phyloP scores from a whole-genome alignment of 2,888 invertebrate species.

The Drosophila sordidula region DNA sequence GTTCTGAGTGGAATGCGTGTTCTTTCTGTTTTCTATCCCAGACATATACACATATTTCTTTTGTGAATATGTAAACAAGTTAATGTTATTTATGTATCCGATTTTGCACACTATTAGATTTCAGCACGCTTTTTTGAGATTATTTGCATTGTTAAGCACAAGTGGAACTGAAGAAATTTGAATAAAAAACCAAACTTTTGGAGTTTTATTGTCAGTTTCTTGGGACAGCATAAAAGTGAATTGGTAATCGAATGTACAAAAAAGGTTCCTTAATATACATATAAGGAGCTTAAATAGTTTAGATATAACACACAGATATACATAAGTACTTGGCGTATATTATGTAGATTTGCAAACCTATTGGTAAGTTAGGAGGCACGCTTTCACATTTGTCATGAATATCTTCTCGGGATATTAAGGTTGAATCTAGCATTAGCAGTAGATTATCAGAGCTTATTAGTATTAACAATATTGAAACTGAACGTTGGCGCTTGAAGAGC shows the following conservation, averaged over 20 bases:
- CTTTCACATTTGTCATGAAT: background rate
- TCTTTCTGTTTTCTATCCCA: slow-evolving; percentile 15
- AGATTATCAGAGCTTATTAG: slow-evolving; percentile 1
- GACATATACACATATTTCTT: slow-evolving; percentile 20
- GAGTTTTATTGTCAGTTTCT: slow-evolving; percentile 17
- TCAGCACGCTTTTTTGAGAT: slow-evolving; percentile 25
- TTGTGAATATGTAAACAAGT: slow-evolving; percentile 52
- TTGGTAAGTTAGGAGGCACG: slow-evolving; percentile 13
- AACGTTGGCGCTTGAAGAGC: slow-evolving; percentile 18
- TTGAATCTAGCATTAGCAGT: background rate
- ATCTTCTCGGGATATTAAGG: background rate
- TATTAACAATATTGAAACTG: slow-evolving; percentile 17
- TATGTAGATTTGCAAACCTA: slow-evolving; percentile 16
- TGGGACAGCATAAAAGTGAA: slow-evolving; percentile 2
- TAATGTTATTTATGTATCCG: slow-evolving; percentile 51
- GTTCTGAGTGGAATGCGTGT: slow-evolving; percentile 3
- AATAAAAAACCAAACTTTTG: slow-evolving; percentile 19
- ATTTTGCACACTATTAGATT: slow-evolving; percentile 52
- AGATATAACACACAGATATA: slow-evolving; percentile 15
- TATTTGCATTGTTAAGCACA: slow-evolving; percentile 26
- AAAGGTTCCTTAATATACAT: slow-evolving; percentile 1
- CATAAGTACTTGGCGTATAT: slow-evolving; percentile 9
- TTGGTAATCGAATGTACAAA: background rate
- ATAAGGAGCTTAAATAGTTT: slow-evolving; percentile 3
- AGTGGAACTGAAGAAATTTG: slow-evolving; percentile 22